Evolutionary conservation across 1,140 invertebrate species (phyloP).

Genomic region (Sminthurinus signatus): DNA sequence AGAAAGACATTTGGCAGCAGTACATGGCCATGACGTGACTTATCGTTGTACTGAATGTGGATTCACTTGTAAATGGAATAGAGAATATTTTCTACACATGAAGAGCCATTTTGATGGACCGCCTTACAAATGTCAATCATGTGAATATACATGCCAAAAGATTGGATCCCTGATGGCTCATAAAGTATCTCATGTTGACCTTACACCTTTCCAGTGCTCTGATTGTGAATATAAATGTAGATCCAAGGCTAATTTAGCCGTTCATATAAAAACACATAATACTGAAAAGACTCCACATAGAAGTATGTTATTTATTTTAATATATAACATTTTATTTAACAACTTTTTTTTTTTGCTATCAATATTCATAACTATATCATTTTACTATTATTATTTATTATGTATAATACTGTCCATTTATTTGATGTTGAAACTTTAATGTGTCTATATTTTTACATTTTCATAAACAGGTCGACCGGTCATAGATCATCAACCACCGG

Average conservation of each 20-base stretch:
- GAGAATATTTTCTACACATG: constrained; percentile 59
- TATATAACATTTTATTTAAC: constrained; percentile 28
- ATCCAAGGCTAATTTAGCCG: constrained; percentile 42
- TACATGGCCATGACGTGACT: constrained; percentile 54
- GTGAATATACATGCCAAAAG: constrained; percentile 49
- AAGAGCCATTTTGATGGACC: constrained; percentile 58
- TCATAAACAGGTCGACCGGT: constrained; percentile 51
- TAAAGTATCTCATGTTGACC: constrained; percentile 51
- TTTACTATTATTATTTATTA: too few relatives aligned
- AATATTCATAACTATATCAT: too few relatives aligned
- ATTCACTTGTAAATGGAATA: constrained; percentile 58
- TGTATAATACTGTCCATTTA: too few relatives aligned
- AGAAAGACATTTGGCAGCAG: constrained; percentile 51
- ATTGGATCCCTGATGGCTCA: constrained; percentile 54
- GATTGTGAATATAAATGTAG: constrained; percentile 43
- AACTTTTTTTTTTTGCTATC: constrained; percentile 53
- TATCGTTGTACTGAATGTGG: constrained; percentile 58
- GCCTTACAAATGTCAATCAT: constrained; percentile 58
- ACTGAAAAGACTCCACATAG: constrained; percentile 45
- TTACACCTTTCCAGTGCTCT: constrained; percentile 48
- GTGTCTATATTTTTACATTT: too few relatives aligned
- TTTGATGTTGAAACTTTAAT: too few relatives aligned
- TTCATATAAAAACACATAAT: constrained; percentile 46
- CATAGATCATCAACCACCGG: constrained; percentile 56
- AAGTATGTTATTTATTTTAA: constrained; percentile 39